Base-by-base conservation (phyloP, 2,888 invertebrate genomes). In the Siphlonurus alternatus region DNA sequence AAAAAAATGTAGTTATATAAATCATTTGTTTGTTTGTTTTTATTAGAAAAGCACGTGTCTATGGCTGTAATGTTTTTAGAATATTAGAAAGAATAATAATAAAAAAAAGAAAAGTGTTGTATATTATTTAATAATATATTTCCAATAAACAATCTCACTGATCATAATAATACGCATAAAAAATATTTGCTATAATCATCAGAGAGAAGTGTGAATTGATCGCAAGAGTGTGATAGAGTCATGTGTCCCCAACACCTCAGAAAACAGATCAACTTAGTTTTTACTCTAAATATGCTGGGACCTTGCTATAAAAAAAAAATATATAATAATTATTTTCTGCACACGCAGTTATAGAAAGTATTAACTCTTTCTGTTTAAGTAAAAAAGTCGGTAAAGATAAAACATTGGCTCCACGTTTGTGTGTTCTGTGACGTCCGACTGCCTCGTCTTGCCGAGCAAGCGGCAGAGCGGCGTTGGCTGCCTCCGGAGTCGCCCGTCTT, bases 21-120 rank as follows among this genome's bases (percentile, higher is more conserved):
- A 25, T 61, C 20, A 24, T 61, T 25, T 25, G 38, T 61, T 24
- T 61, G 24, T 61, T 24, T 25, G 15, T 38, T 61, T 61, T 38
- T 38, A 38, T 38, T 38, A 38, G 38, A 10, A 38, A 38, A 38
- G 38, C 38, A 38, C 38, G 56, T 56, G 22, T 38, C 56, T 56
- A 56, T 56, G 56, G 56, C 56, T 56, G 56, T 56, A 56, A 56
- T 56, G 38, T 38, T 38, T 38, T 22, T 56, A 22, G 22, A 56
- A 20, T 56, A 7, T 56, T 56, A 56, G 56, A 10, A 18, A 20
- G n/a, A 56, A n/a, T 20, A 56, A 20, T 56, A 7, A 18, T 56
- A 56, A 20, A 10, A 18, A 20, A 22, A 56, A n/a, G 5, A 22
- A 56, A 56, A 56, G 56, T 56, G 56, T 38, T 38, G 38, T 38